Base-by-base conservation (phyloP, 2,113 vertebrate species). In the Siniperca knerii region DNA sequence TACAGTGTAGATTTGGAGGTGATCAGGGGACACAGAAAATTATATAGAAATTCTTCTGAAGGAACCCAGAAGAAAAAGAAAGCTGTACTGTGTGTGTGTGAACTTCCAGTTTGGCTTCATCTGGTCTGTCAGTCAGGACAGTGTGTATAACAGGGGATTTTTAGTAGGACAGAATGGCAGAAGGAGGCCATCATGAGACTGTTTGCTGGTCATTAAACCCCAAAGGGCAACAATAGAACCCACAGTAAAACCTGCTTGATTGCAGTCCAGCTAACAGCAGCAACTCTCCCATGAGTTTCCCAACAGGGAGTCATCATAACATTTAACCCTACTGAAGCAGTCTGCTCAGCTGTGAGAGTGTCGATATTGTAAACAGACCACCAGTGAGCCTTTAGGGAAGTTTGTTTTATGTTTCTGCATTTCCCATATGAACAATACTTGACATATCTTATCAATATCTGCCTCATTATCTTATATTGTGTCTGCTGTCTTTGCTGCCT, bases 181-280 rank as follows among this genome's bases (percentile, higher is more conserved):
- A 75, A 58, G 44, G 21, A 66, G 25, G 46, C 35, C 87, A 90
- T 86, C 62, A 77, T 77, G 68, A 79, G 69, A 84, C 81, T 62
- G 83, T 81, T 92, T 86, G 69, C 75, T 77, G 54, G 84, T 87
- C 84, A 80, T 90, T 88, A 90, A 90, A 75, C 77, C 70, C 82
- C 67, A 80, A 82, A 89, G 71, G 85, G 72, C 78, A 93, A 85
- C 84, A 86, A 77, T 79, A 91, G 83, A 82, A 82, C 9, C 67
- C 50, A 64, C 77, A 87, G 85, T 90, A 90, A 92, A 93, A 90
- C 58, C 69, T 81, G 48, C 64, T 84, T 91, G 70, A 89, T 83
- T 90, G 77, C 82, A 86, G 67, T 78, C 74, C 69, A 57, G 55
- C 85, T 81, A 86, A 88, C 83, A 84, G 83, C 81, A 90, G 69